Evolutionary conservation across 2,113 vertebrate genomes (phyloP), one percentile per base, ranked within the genome.

Genomic region (Acrocephalus kingi): DNA sequence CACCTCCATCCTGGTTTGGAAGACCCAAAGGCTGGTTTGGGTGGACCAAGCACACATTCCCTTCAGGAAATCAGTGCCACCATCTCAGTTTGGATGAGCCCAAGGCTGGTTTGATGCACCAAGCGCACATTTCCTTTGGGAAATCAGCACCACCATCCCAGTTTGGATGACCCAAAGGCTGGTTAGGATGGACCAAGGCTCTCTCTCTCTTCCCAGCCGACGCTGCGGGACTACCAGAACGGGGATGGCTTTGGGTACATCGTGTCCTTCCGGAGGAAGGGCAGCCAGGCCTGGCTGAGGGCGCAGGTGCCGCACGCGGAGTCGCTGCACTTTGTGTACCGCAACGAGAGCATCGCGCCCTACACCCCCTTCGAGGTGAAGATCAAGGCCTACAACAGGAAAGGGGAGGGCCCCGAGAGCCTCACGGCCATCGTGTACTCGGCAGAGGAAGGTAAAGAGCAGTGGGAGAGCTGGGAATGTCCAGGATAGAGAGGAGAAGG

Each of bases 351-450:
- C 91, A 95, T 99, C 82, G 87, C 78, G 1, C 98, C 99, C 5
- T 99, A 99, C 97, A 98, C 98, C 3, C 98, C 99, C 33, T 99
- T 99, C 13, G 99, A 99, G 88, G 99, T 99, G 96, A 99, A 98
- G 97, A 99, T 99, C 94, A 99, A 97, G 74, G 98, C 99, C 9
- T 99, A 98, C 91, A 99, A 99, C 97, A 97, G 96, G 56, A 98
- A 97, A 24, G 99, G 99, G n/a, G 98, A 99, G 35, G 99, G 99
- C 11, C 99, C 99, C 0, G 99, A 99, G 97, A 99, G 99, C 96
- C 98, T 99, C 96, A 98, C 98, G 0, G 98, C 98, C 8, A 86
- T 98, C 5, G 98, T 99, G 41, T 97, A 99, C 97, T 99, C 99
- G 0, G 99, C 99, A 6, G 99, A 99, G 89, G 99, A 99, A 98